Conservation (phyloP, 2,113 vertebrate species). For the Elachura formosa region DNA sequence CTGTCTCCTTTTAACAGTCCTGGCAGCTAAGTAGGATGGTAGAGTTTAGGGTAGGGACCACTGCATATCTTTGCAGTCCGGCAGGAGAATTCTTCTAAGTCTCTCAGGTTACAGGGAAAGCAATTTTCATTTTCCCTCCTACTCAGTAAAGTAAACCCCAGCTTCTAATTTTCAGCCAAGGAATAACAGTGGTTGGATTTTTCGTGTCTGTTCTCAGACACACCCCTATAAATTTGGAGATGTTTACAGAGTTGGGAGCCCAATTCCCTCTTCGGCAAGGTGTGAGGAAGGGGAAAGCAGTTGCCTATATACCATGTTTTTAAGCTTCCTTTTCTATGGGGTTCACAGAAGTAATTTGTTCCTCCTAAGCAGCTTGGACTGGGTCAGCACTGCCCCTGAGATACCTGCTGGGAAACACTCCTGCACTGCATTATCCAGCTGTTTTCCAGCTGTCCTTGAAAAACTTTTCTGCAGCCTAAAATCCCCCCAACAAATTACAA, state of each 20-base stretch:
- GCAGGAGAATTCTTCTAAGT: background rate
- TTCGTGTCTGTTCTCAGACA: background rate
- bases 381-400: background rate
- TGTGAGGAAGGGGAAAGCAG: background rate
- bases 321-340: background rate
- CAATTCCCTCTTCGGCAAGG: background rate
- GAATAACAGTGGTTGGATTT: background rate
- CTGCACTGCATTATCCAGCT: background rate
- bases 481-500: background rate
- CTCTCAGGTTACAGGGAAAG: conserved; percentile 36
- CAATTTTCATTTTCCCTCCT: conserved; percentile 27
- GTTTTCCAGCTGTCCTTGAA: background rate
- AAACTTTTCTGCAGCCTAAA: background rate
- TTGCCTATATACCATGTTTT: background rate
- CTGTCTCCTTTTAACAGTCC: background rate
- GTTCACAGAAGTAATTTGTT: background rate
- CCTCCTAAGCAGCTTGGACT: background rate
- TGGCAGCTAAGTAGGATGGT: background rate
- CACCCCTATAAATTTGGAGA: background rate
- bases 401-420: background rate
- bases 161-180: background rate
- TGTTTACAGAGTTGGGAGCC: background rate
- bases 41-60: conserved; percentile 26
- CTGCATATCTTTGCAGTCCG: conserved; percentile 6
- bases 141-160: background rate